Percentiles rank a stretch among this genome's conserved stretches.
These are phyloP conservation scores for Dendrocopos noguchii DNA, from an alignment of 2,113 vertebrate species.

Conservation along the genomic window DNA sequence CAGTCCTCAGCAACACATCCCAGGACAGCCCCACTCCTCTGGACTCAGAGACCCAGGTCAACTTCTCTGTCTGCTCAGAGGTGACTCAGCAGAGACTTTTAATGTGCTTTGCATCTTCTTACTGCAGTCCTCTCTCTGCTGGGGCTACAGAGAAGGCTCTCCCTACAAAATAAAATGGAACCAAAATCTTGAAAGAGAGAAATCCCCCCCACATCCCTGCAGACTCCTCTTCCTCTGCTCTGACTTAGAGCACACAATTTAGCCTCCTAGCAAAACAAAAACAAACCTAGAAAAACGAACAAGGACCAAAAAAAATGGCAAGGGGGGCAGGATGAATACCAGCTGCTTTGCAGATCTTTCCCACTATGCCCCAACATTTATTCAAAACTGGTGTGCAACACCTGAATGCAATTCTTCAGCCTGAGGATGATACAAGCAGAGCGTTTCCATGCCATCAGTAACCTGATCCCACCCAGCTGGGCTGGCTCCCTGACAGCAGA, in stretches of 20 bases:
- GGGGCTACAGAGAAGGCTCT: not conserved
- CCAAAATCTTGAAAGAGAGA: not conserved
- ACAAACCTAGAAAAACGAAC: not conserved
- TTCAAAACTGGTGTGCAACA: conserved; percentile 60
- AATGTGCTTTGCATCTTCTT: not conserved
- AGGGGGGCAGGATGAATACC: not conserved
- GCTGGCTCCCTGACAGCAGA: conserved; percentile 57
- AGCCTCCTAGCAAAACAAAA: not conserved
- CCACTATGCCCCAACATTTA: not conserved
- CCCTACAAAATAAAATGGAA: not conserved
- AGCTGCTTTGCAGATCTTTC: conserved; percentile 4
- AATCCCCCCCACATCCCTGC: not conserved
- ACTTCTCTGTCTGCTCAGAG: not conserved
- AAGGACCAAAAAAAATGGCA: not conserved
- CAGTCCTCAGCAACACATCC: not conserved
- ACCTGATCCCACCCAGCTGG: conserved; percentile 68
- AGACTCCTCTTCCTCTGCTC: not conserved
- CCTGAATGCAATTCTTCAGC: conserved; percentile 76
- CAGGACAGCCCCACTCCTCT: not conserved
- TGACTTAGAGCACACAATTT: not conserved
- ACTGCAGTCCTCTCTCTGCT: not conserved
- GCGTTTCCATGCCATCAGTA: conserved; percentile 60
- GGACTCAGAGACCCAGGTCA: not conserved
- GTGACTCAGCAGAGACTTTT: not conserved
- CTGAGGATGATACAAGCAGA: conserved; percentile 30